phyloP scores from a whole-genome alignment of 2,888 invertebrate species.

The Thelaira solivaga region DNA sequence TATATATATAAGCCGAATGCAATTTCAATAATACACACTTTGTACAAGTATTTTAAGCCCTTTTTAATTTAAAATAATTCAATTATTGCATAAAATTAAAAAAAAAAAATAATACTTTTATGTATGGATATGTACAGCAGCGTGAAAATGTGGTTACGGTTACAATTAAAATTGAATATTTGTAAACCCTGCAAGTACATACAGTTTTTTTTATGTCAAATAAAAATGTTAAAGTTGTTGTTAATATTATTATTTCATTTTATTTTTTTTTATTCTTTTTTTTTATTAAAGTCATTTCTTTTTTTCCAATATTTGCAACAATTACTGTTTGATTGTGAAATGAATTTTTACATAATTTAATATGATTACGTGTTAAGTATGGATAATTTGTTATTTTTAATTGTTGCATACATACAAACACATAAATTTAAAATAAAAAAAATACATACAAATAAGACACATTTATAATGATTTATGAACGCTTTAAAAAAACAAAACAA shows the following conservation, averaged over 20 bases:
- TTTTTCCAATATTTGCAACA: constrained; percentile 12
- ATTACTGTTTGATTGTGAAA: constrained; percentile 35
- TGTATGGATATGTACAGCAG: not conserved
- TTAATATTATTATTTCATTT: not conserved
- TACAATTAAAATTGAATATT: constrained; percentile 46
- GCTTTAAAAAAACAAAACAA: not conserved
- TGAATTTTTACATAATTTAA: constrained; percentile 40
- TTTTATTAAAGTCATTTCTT: constrained; percentile 17
- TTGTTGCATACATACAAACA: constrained; percentile 33
- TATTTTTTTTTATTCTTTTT: too few species aligned
- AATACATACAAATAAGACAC: not conserved
- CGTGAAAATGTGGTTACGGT: constrained; percentile 49
- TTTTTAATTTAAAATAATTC: not conserved
- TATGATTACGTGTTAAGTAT: constrained; percentile 56
- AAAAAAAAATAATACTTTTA: not conserved
- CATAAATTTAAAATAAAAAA: not conserved
- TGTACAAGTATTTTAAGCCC: not conserved
- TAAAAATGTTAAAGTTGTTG: constrained; percentile 28
- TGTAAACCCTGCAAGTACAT: constrained; percentile 23
- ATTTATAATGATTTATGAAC: constrained; percentile 43
- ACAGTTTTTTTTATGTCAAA: not conserved
- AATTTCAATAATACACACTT: not conserved
- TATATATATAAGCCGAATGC: too few species aligned
- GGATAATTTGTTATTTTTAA: constrained; percentile 57
- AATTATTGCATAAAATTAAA: not conserved